Evolutionary conservation across 2,888 invertebrate genomes (phyloP), one percentile per base, ranked within the genome.

Genomic region (Amiota mariae): DNA sequence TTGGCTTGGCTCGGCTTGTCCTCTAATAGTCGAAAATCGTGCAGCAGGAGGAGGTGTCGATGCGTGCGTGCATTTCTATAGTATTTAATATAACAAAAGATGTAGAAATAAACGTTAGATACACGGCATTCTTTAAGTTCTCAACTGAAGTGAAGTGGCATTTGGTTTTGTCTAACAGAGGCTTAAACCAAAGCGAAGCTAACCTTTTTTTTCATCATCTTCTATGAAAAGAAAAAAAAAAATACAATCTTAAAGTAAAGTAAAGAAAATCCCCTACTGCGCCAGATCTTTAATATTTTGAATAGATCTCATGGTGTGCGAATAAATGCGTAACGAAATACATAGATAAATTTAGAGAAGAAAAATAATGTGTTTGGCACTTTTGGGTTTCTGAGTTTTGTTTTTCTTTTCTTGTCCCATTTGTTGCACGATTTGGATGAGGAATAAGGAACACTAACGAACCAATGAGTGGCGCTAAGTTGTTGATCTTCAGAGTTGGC

Each of bases 121-220:
- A 36, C 36, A 36, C 2, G 36, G 36, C 36, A 36, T 36, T 36
- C 36, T 36, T 2, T 36, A 4, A 6, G 36, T 36, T 36, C 75
- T 79, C 78, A 78, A 78, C 24, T 24, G 24, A 64, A 72, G 56
- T 72, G 72, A 72, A 72, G 72, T 72, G 72, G 72, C 72, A 74
- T 68, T 79, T 76, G 75, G 74, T 77, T 76, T 74, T 76, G 11
- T 54, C 54, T 54, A 54, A 54, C 13, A 54, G 54, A 54, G 54
- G 15, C 54, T 54, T 15, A 54, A 54, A 15, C 12, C 54, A 54
- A 12, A 54, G 15, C 54, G n/a, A 36, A 36, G 36, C 36, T 36
- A 36, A 36, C 36, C 36, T 36, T 67, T 18, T 20, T 24, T 51
- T 11, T 24, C 24, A 24, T 24, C 24, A 2, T 24, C 24, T 24